Evolutionary conservation across 2,113 vertebrate species (phyloP).

Genomic region (Varanus komodoensis): DNA sequence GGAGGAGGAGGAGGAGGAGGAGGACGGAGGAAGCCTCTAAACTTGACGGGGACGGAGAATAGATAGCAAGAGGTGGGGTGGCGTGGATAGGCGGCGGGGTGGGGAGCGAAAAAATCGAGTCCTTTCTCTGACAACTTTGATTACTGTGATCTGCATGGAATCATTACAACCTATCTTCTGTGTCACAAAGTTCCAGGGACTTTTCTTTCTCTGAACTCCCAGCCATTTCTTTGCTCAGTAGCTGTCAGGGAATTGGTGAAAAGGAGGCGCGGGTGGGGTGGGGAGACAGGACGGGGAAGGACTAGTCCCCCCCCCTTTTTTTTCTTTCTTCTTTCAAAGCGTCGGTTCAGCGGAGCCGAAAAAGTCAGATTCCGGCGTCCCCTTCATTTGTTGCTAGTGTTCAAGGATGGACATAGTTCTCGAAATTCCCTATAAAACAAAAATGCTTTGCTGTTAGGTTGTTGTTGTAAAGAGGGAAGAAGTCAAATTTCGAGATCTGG

Average conservation of each 20-base stretch:
- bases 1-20: rapidly evolving
- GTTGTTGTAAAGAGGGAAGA: not conserved
- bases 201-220: conserved; percentile 72
- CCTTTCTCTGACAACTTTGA: conserved; percentile 42
- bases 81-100: not conserved
- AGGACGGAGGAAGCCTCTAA: conserved; percentile 21
- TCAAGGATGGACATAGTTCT: not conserved
- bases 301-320: conserved; percentile 57
- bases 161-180: conserved; percentile 47
- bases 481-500: not conserved
- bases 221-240: conserved; percentile 73
- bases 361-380: conserved; percentile 80
- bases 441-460: not conserved
- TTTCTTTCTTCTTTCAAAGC: conserved; percentile 16
- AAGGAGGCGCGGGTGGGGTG: conserved; percentile 30
- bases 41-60: conserved; percentile 51
- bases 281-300: not conserved
- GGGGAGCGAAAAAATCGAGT: not conserved
- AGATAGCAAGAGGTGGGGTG: conserved; percentile 25
- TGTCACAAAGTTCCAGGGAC: conserved; percentile 65
- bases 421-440: not conserved
- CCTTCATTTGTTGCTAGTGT: conserved; percentile 10
- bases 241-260: conserved; percentile 74
- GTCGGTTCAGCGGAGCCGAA: conserved; percentile 85
- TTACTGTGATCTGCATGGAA: conserved; percentile 48